Conservation (phyloP, 2,888 invertebrate genomes). For the Bedellia somnulentella region DNA sequence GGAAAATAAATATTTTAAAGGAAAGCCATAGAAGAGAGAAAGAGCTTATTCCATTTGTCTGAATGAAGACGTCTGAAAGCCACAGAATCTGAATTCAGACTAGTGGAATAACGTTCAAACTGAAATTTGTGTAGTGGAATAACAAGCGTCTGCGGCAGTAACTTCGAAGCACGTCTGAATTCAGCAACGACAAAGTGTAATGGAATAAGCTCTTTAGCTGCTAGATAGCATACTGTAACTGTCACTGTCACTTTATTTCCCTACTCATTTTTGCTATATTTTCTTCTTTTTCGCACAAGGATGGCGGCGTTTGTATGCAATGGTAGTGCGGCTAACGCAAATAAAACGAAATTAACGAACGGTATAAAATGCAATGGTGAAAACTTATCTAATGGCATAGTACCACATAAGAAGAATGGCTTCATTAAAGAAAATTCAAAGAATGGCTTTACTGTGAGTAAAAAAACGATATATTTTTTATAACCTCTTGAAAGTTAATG, state of each 20-base stretch:
- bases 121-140: too few species aligned
- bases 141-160: too few species aligned
- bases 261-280: neutral
- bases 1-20: too few species aligned
- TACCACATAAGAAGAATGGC: constrained; percentile 27
- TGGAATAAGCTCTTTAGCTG: too few species aligned
- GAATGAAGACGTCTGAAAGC: too few species aligned
- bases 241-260: neutral
- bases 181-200: too few species aligned
- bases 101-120: too few species aligned
- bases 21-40: too few species aligned
- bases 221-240: too few species aligned
- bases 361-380: constrained; percentile 19
- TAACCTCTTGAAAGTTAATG: constrained; percentile 14
- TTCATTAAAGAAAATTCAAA: constrained; percentile 18
- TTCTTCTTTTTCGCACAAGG: constrained; percentile 14
- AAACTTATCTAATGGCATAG: constrained; percentile 24
- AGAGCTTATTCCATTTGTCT: too few species aligned
- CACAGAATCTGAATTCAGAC: too few species aligned
- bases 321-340: constrained; percentile 14
- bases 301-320: constrained; percentile 27
- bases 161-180: too few species aligned
- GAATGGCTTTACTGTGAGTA: constrained; percentile 36
- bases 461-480: constrained; percentile 16
- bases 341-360: constrained; percentile 13